Evolutionary conservation across 2,888 invertebrate genomes (phyloP), one percentile per base, ranked within the genome.

Genomic region (Pollenia amentaria): DNA sequence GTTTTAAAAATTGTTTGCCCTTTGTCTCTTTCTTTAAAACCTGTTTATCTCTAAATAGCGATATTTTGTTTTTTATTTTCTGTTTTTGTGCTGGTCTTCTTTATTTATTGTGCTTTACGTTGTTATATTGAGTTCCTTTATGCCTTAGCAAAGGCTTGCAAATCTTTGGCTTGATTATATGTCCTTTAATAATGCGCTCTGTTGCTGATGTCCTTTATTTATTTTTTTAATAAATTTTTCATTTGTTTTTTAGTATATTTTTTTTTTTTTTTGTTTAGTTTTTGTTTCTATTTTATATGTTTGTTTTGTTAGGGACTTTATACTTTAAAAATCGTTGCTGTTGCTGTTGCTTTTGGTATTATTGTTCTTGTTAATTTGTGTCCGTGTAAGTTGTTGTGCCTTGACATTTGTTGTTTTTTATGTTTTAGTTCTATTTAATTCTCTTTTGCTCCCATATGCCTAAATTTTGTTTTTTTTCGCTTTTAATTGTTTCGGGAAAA

Each of bases 401-500:
- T 72, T 77, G 85, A 69, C 85, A 85, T 87, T 82, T 84, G 87
- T 48, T 57, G 29, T 12, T 10, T 78, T 65, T 16, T 40, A 16
- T 42, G 12, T 81, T 16, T 14, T 73, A 9, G n/a, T 46, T 55
- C 21, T 16, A 53, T 11, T 69, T 72, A n/a, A 14, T n/a, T 12
- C 46, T 14, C 42, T 60, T 69, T 72, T n/a, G n/a, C n/a, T 70
- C 40, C 46, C 65, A 48, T 70, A 40, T 48, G 40, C n/a, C 65
- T 18, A 65, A 48, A n/a, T 38, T 3, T 18, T 57, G 64, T 65
- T 82, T 73, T 78, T 65, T 57, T 46, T 44, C 46, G 18, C 29
- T 53, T 83, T 77, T 80, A 83, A 87, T 73, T 84, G 77, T 87
- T 80, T 80, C 84, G 65, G 72, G 67, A 16, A 67, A 80, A 80